A percentile compares a stretch with the other conserved stretches of the same genome.
phyloP scores from a whole-genome alignment of 2,113 vertebrate genomes.

The Aegotheles bennettii region DNA sequence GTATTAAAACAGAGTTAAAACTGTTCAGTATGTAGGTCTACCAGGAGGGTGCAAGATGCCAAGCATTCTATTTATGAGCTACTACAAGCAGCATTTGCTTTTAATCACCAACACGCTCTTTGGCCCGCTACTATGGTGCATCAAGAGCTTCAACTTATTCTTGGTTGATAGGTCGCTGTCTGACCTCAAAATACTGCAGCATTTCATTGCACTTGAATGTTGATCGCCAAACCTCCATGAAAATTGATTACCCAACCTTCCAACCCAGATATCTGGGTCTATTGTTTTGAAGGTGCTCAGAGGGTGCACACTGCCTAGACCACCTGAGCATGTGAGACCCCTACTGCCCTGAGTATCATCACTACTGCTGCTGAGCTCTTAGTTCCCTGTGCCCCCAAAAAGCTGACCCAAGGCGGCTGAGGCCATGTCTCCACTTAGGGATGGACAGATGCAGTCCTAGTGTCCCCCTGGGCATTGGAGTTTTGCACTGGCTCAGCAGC shows the following conservation, averaged over 20 bases:
- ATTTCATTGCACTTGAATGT: not conserved
- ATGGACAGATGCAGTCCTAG: not conserved
- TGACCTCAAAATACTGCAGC: not conserved
- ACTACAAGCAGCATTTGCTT: not conserved
- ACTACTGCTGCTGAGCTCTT: not conserved
- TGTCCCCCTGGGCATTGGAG: too few species aligned
- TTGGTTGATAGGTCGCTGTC: not conserved
- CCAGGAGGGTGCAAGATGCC: not conserved
- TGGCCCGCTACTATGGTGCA: not conserved
- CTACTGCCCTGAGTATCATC: not conserved
- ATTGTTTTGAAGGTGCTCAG: fast-evolving
- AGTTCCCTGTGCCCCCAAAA: not conserved
- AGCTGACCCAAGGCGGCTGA: not conserved
- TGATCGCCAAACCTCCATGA: not conserved
- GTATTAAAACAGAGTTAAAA: not conserved
- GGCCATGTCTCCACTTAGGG: not conserved
- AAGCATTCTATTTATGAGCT: not conserved
- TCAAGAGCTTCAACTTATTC: not conserved
- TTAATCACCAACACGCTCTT: not conserved
- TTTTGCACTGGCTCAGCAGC: not conserved
- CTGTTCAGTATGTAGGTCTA: not conserved
- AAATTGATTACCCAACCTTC: fast-evolving
- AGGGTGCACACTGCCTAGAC: not conserved
- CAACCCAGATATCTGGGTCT: not conserved
- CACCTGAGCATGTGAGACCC: not conserved